A percentile compares a stretch with the other conserved stretches of the same genome.
Conservation (phyloP, 2,888 invertebrate genomes). For the Chorisops tibialis region DNA sequence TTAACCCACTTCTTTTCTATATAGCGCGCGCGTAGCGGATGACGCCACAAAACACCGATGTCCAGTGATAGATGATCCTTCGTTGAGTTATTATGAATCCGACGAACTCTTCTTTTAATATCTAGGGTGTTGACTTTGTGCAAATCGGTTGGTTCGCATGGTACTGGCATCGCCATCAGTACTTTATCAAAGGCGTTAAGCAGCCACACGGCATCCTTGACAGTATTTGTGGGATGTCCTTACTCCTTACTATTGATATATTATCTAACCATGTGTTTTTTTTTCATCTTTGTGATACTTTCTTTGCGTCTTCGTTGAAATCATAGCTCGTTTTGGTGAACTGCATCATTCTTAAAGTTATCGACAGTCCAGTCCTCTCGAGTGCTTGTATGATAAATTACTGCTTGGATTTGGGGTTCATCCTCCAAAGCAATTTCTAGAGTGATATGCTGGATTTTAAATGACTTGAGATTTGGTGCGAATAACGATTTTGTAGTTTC, state of each 20-base stretch:
- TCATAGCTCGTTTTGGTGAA: neutral
- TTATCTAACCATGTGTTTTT: conserved; percentile 5
- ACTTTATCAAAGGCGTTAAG: no score
- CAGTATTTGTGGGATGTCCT: conserved; percentile 8
- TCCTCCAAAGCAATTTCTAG: conserved; percentile 10
- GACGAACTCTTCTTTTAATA: conserved; percentile 18
- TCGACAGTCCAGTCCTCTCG: conserved; percentile 1
- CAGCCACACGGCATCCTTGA: no score
- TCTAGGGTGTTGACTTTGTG: conserved; percentile 12
- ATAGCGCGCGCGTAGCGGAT: neutral
- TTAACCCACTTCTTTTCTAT: conserved; percentile 13
- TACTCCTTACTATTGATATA: conserved; percentile 19
- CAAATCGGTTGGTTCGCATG: no score
- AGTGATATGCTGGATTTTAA: conserved; percentile 21
- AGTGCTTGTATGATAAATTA: conserved; percentile 14
- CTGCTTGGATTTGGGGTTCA: conserved; percentile 15
- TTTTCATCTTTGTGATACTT: neutral
- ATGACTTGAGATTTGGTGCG: neutral
- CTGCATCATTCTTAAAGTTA: conserved; percentile 10
- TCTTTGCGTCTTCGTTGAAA: no score
- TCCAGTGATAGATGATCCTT: conserved; percentile 27
- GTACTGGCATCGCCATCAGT: no score
- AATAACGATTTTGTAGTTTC: no score
- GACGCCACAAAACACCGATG: conserved; percentile 5
- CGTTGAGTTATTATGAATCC: conserved; percentile 28